Percentiles rank a stretch among this genome's conserved stretches.
These are phyloP conservation scores for Phytoseiulus persimilis DNA, from an alignment of 2,888 invertebrate species.

Conservation along the genomic window DNA sequence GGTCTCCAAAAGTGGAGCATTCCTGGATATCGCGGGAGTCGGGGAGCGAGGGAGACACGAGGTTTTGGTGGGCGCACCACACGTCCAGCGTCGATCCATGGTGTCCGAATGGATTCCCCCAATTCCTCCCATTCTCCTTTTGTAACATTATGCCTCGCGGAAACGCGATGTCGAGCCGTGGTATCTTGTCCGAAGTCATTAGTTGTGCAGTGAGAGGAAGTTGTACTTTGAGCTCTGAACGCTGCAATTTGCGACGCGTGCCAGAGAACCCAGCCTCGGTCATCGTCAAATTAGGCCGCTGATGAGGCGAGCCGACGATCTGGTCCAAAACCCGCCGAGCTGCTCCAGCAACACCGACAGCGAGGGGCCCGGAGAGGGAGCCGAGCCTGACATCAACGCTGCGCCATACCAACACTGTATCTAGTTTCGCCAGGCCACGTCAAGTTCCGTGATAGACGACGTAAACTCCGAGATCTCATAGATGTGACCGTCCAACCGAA, in stretches of 20 bases:
- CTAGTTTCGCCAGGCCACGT: not conserved
- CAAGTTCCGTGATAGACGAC: not conserved
- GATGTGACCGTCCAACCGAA: not conserved
- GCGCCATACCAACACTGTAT: not conserved
- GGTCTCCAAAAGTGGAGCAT: too few species aligned
- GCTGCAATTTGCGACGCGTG: not conserved
- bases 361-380: too few species aligned
- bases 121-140: not conserved
- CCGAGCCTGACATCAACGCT: not conserved
- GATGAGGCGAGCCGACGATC: not conserved
- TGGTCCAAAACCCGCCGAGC: not conserved
- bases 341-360: not conserved
- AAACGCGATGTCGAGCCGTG: not conserved
- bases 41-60: too few species aligned
- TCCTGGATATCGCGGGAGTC: too few species aligned
- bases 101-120: too few species aligned
- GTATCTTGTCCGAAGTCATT: not conserved
- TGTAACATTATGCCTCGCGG: not conserved
- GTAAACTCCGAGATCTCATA: not conserved
- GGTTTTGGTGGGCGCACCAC: too few species aligned
- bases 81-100: too few species aligned
- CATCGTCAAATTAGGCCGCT: not conserved
- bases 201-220: not conserved
- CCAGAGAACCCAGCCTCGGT: not conserved
- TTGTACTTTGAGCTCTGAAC: not conserved